phyloP scores from a whole-genome alignment of 2,113 vertebrate genomes.

The Aviceda subcristata region DNA sequence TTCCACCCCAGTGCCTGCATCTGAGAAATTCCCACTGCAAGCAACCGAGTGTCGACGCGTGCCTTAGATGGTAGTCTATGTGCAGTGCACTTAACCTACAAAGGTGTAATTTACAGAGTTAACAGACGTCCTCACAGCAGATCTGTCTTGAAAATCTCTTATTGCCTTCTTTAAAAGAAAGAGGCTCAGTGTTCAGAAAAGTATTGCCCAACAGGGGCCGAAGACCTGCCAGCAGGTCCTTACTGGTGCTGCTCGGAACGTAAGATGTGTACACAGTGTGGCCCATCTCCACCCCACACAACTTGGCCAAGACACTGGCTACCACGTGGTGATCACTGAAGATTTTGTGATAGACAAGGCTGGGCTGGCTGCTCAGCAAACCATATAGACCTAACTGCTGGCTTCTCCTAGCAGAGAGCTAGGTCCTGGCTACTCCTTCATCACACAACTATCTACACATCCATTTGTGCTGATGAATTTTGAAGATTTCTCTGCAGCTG shows the following conservation, averaged over 20 bases:
- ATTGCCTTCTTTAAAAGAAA: neutral
- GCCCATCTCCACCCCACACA: neutral
- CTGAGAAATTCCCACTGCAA: neutral
- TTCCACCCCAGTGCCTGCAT: neutral
- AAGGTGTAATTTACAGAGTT: neutral
- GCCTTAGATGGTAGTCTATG: neutral
- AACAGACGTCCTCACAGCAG: neutral
- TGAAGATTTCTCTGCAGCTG: neutral
- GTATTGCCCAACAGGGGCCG: neutral
- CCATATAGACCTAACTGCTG: neutral
- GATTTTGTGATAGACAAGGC: too few species aligned
- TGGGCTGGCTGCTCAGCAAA: neutral
- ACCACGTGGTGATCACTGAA: fast-evolving
- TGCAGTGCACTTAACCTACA: neutral
- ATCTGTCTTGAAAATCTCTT: neutral
- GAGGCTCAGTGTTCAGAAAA: neutral
- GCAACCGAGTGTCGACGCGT: neutral
- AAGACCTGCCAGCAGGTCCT: neutral
- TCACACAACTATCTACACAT: neutral
- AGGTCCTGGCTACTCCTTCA: neutral
- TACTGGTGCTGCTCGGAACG: neutral
- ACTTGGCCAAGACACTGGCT: too few species aligned
- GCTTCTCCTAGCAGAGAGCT: neutral
- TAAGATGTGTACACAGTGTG: neutral
- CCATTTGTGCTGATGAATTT: neutral